Conservation (phyloP, 2,113 vertebrate species). For the Rhagologus leucostigma region DNA sequence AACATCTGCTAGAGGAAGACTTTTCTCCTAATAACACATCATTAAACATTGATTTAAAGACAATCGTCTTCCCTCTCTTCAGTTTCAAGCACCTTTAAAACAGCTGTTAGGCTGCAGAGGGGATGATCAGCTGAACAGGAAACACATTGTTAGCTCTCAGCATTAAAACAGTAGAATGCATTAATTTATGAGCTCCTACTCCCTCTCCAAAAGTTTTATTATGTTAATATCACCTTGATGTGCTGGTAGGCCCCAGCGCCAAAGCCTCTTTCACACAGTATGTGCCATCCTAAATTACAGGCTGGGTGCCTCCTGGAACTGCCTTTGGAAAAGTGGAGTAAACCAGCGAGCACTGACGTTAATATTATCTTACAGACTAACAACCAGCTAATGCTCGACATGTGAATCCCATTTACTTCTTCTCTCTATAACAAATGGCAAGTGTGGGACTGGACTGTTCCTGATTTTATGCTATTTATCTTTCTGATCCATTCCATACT, state of each 20-base stretch:
- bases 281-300: constrained; percentile 65
- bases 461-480: constrained; percentile 63
- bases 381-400: constrained; percentile 55
- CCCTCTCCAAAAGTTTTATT: constrained; percentile 54
- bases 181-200: constrained; percentile 69
- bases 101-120: constrained; percentile 55
- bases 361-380: constrained; percentile 68
- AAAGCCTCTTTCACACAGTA: constrained; percentile 51
- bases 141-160: constrained; percentile 56
- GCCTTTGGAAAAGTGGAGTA: constrained; percentile 54
- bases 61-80: constrained; percentile 61
- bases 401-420: constrained; percentile 66
- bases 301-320: constrained; percentile 37
- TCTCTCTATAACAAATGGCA: constrained; percentile 48
- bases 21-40: constrained; percentile 57
- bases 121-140: constrained; percentile 54
- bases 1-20: constrained; percentile 45
- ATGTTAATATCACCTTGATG: constrained; percentile 60
- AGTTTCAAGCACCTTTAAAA: constrained; percentile 64
- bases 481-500: constrained; percentile 65
- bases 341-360: constrained; percentile 52
- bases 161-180: constrained; percentile 68
- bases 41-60: constrained; percentile 70
- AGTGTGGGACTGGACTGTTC: constrained; percentile 49
- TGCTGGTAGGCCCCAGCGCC: constrained; percentile 33